These are phyloP conservation scores for Aphidius gifuensis DNA, from an alignment of 1,140 invertebrate genomes.

Conservation along the genomic window DNA sequence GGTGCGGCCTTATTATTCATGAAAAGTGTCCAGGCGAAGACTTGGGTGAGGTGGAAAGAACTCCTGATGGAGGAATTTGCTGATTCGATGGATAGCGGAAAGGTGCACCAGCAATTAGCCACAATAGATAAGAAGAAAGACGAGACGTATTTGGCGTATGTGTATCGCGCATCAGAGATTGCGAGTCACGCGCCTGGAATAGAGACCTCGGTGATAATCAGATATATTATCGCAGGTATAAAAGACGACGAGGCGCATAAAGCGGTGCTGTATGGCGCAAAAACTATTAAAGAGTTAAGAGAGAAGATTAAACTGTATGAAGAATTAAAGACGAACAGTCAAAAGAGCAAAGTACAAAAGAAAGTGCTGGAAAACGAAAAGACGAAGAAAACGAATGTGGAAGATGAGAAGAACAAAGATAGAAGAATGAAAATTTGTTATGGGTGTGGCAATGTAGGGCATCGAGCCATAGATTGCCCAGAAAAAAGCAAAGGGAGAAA, in stretches of 20 bases:
- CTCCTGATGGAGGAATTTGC: too few species aligned
- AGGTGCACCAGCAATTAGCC: too few species aligned
- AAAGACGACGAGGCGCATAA: slow-evolving; percentile 19
- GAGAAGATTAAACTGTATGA: slow-evolving; percentile 16
- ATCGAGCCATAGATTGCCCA: too few species aligned
- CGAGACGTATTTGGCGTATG: slow-evolving; percentile 31
- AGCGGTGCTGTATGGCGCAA: too few species aligned
- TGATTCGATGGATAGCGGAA: too few species aligned
- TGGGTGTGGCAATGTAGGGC: too few species aligned
- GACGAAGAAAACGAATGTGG: too few species aligned
- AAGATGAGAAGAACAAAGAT: too few species aligned
- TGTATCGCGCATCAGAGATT: slow-evolving; percentile 26
- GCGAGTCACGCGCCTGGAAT: slow-evolving; percentile 11
- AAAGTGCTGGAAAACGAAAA: background rate
- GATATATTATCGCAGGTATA: slow-evolving; percentile 37
- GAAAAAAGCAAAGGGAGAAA: too few species aligned
- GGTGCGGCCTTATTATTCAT: slow-evolving; percentile 28
- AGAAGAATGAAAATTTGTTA: too few species aligned
- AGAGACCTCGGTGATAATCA: slow-evolving; percentile 30
- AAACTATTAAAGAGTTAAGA: slow-evolving; percentile 17
- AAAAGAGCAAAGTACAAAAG: background rate
- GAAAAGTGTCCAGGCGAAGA: slow-evolving; percentile 15
- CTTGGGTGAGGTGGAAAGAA: background rate
- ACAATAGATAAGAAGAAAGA: slow-evolving; percentile 22
- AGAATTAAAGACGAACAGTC: background rate